phyloP scores from a whole-genome alignment of 2,797 vertebrate genomes.

The Oreochromis mossambicus region DNA sequence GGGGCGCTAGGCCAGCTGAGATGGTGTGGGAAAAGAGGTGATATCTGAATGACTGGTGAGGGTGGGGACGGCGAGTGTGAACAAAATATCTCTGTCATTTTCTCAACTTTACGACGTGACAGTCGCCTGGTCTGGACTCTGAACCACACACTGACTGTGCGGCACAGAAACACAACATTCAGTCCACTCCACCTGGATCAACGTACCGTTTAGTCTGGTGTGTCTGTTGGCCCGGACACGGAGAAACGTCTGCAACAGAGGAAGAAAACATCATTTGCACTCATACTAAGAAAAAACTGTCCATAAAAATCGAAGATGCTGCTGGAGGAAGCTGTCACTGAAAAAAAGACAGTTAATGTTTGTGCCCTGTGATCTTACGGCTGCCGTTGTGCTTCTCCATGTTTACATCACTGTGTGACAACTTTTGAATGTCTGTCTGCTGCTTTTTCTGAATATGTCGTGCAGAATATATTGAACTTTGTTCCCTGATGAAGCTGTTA shows the following conservation, averaged over 20 bases:
- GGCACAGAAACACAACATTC: slow-evolving; percentile 16
- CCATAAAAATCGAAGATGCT: not conserved
- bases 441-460: fast-evolving
- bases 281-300: not conserved
- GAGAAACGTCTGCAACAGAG: slow-evolving; percentile 85
- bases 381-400: not conserved
- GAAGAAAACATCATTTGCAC: not conserved
- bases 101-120: not conserved
- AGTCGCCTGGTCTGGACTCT: not conserved
- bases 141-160: slow-evolving; percentile 3
- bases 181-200: not conserved
- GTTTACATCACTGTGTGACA: not conserved
- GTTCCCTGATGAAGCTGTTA: not conserved
- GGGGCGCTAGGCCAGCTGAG: slow-evolving; percentile 74
- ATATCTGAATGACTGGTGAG: slow-evolving; percentile 23
- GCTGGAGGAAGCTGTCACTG: not conserved
- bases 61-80: slow-evolving; percentile 13
- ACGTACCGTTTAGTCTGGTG: slow-evolving; percentile 93
- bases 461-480: too few relatives aligned
- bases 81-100: slow-evolving; percentile 1
- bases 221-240: slow-evolving; percentile 95
- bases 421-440: not conserved
- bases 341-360: not conserved
- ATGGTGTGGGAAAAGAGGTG: slow-evolving; percentile 48
- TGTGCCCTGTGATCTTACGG: not conserved